A percentile compares a stretch with the other conserved stretches of the same genome.
phyloP scores from a whole-genome alignment of 2,888 invertebrate genomes.

The Cerceris rybyensis region DNA sequence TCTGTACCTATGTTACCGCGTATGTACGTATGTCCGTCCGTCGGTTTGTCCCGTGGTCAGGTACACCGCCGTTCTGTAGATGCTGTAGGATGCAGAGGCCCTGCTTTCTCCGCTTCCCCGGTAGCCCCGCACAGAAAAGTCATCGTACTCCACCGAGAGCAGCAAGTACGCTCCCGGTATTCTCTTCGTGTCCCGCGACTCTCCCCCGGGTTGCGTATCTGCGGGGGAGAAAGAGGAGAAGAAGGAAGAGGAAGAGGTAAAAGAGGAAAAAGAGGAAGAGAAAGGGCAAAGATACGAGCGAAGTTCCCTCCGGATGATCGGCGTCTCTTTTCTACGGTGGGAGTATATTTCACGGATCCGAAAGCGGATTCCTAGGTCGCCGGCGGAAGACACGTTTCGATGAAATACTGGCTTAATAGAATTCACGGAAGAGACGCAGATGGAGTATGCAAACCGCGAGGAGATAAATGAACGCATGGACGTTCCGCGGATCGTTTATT shows the following conservation, averaged over 20 bases:
- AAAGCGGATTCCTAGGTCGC: conserved; percentile 11
- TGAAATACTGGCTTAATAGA: conserved; percentile 31
- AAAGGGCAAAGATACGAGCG: background rate
- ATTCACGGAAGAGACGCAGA: conserved; percentile 28
- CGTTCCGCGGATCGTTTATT: conserved; percentile 19
- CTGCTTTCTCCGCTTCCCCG: conserved; percentile 42
- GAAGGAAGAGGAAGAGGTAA: background rate
- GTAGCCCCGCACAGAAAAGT: conserved; percentile 50
- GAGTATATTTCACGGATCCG: background rate
- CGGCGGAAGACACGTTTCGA: conserved; percentile 17
- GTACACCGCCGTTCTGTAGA: conserved; percentile 37
- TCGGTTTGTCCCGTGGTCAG: conserved; percentile 45
- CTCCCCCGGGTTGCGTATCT: background rate
- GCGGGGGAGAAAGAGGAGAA: conserved; percentile 2
- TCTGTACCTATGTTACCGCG: conserved; percentile 53
- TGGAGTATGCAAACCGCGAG: conserved; percentile 22
- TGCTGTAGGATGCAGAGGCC: too few relatives aligned
- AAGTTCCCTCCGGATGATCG: too few relatives aligned
- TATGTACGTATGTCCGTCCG: conserved; percentile 60
- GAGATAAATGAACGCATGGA: conserved; percentile 24
- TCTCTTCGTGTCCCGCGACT: conserved; percentile 33
- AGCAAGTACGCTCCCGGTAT: conserved; percentile 50
- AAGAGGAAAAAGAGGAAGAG: conserved; percentile 16
- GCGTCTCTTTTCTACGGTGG: too few relatives aligned
- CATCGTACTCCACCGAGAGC: conserved; percentile 50